phyloP scores from a whole-genome alignment of 2,888 invertebrate genomes.

The Eulithis prunata region DNA sequence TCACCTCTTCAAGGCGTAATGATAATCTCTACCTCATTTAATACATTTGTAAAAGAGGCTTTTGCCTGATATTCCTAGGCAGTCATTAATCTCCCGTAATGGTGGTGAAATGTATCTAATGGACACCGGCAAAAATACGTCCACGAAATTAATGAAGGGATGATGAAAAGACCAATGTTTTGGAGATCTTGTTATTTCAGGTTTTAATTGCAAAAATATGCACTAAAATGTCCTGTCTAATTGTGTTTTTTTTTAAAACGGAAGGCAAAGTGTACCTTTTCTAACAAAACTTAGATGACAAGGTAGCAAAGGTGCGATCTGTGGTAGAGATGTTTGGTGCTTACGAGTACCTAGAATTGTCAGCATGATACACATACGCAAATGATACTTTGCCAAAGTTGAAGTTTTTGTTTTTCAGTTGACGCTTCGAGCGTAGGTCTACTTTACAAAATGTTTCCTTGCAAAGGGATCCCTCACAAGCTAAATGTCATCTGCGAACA shows the following conservation, averaged over 20 bases:
- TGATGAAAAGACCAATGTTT: slow-evolving; percentile 27
- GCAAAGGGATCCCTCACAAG: slow-evolving; percentile 60
- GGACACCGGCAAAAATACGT: slow-evolving; percentile 76
- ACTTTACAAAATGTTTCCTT: slow-evolving; percentile 25
- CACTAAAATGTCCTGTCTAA: no score
- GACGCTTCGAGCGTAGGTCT: slow-evolving; percentile 1
- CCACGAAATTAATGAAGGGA: slow-evolving; percentile 69
- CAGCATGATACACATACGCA: no score
- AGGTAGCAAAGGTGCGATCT: no score
- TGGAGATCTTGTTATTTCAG: slow-evolving; percentile 21
- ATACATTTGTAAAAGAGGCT: slow-evolving; percentile 34
- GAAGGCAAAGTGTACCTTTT: no score
- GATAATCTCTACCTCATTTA: slow-evolving; percentile 34
- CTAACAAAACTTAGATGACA: no score
- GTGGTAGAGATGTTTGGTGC: no score
- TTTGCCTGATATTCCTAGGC: slow-evolving; percentile 31
- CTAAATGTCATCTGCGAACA: slow-evolving; percentile 70
- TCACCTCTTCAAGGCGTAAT: slow-evolving; percentile 29
- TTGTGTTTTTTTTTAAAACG: no score
- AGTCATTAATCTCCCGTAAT: slow-evolving; percentile 72
- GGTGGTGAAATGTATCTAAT: slow-evolving; percentile 71
- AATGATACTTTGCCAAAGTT: no score
- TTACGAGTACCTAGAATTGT: no score
- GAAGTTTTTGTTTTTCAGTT: no score
- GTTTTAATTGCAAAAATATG: slow-evolving; percentile 21